Base-by-base conservation (phyloP, 2,113 vertebrate genomes). In the Lates calcarifer region DNA sequence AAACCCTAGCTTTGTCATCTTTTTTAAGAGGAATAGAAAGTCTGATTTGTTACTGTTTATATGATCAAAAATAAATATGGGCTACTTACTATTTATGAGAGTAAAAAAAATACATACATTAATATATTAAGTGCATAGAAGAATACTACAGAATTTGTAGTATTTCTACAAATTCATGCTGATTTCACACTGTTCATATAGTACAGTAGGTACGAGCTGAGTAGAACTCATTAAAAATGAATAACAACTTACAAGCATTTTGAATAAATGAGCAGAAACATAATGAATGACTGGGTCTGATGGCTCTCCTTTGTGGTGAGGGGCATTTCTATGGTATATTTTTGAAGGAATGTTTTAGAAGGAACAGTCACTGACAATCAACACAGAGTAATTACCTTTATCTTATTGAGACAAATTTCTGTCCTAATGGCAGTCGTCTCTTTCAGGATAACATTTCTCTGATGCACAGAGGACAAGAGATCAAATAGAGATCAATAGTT, bases 1-100 rank as follows among this genome's bases (percentile, higher is more conserved):
- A 67, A 77, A 64, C 4, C 64, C 18, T 57, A 11, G 39, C 10
- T 13, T 53, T 51, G 43, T 77, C 64, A 49, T 60, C 70, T 45
- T 41, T 75, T 56, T 68, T 45, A 37, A 70, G 31, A 74, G 53
- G 17, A 29, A 29, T 12, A 33, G 8, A 67, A 20, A 47, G 62
- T n/a, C n/a, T 41, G 22, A 82, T 37, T 53, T 62, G 17, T 45
- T 14, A 66, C 12, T 24, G 12, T n/a, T 43, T 17, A 41, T 3
- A 49, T 5, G 11, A 43, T 28, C 15, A 22, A 26, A 62, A 14
- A 57, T 6, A 69, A 5, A 35, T 53, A 29, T 22, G 14, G 60
- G 24, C 15, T 28, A 35, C 29, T 61, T 51, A 58, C 41, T 64
- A 43, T 74, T 55, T 69, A 6, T 53, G 18, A 61, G 55, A 51